Conservation (phyloP, 2,113 vertebrate species). For the Protomyctophum bolini region DNA sequence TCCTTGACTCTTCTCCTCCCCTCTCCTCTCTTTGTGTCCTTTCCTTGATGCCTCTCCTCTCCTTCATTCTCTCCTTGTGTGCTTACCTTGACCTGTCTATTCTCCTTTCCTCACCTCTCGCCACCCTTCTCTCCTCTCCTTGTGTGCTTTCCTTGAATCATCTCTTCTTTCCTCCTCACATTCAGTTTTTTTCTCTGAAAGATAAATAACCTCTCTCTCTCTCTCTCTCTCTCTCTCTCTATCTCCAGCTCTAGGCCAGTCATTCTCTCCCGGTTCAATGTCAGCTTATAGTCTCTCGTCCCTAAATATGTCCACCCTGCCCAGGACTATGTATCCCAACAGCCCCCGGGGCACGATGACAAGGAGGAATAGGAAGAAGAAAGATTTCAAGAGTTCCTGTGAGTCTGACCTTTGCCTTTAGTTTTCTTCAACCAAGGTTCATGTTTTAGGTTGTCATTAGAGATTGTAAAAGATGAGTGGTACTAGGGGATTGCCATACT, state of each 20-base stretch:
- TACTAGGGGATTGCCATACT: too few relatives aligned
- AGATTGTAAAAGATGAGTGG: too few relatives aligned
- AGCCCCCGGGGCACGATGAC: conserved; percentile 95
- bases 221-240: conserved; percentile 7
- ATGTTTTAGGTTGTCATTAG: too few relatives aligned
- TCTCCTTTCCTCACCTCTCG: not conserved
- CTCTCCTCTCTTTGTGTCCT: conserved; percentile 1
- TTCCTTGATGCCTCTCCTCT: not conserved
- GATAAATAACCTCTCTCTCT: not conserved
- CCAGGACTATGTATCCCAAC: conserved; percentile 95
- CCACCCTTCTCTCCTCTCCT: conserved; percentile 8
- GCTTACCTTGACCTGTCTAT: not conserved
- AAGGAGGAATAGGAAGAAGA: conserved; percentile 96
- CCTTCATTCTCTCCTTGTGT: not conserved
- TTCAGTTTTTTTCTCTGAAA: not conserved
- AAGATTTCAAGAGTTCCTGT: conserved; percentile 98
- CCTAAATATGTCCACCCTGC: conserved; percentile 94
- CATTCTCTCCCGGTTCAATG: conserved; percentile 98
- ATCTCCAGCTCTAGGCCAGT: conserved; percentile 89
- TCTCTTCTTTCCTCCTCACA: not conserved
- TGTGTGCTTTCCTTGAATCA: not conserved
- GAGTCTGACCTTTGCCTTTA: conserved; percentile 70
- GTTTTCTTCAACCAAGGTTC: too few relatives aligned
- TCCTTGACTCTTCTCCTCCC: not conserved
- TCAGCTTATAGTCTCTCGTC: conserved; percentile 98